A percentile compares a stretch with the other conserved stretches of the same genome.
These are phyloP conservation scores for Acinonyx jubatus DNA, from an alignment of 2,113 vertebrate genomes.

Conservation along the genomic window DNA sequence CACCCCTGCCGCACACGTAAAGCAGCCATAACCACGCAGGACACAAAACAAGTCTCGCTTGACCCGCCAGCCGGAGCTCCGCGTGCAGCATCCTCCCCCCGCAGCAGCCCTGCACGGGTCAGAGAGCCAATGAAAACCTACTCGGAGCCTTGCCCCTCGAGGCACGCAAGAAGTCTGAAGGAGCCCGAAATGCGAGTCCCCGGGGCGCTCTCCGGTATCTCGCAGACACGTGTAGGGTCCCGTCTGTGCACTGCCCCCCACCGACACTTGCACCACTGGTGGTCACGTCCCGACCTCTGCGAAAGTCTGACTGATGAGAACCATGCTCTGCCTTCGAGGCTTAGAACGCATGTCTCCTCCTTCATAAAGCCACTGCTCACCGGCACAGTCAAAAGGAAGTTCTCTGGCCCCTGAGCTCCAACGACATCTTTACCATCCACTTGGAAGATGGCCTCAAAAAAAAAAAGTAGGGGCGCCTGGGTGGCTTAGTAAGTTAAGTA, in stretches of 20 bases:
- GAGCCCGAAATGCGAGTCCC: fast-evolving
- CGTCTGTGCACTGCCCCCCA: fast-evolving
- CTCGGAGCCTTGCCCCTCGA: background rate
- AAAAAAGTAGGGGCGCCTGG: background rate
- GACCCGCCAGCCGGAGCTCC: background rate
- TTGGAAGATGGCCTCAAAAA: background rate
- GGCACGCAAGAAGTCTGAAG: background rate
- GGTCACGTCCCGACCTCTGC: background rate
- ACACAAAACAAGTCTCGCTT: background rate
- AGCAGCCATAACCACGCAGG: background rate
- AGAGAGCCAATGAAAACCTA: no score
- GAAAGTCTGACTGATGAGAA: background rate
- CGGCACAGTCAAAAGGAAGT: background rate
- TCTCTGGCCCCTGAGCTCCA: background rate
- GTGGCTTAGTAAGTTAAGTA: no score
- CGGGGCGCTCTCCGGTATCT: fast-evolving
- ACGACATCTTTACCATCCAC: background rate
- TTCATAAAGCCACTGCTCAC: background rate
- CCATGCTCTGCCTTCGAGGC: background rate
- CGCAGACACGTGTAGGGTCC: fast-evolving
- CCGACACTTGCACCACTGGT: background rate
- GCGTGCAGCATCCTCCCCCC: background rate
- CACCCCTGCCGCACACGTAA: background rate
- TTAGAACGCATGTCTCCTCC: background rate
- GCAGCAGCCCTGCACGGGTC: background rate